Base-by-base conservation (phyloP, 2,113 vertebrate species). In the Mus pahari region DNA sequence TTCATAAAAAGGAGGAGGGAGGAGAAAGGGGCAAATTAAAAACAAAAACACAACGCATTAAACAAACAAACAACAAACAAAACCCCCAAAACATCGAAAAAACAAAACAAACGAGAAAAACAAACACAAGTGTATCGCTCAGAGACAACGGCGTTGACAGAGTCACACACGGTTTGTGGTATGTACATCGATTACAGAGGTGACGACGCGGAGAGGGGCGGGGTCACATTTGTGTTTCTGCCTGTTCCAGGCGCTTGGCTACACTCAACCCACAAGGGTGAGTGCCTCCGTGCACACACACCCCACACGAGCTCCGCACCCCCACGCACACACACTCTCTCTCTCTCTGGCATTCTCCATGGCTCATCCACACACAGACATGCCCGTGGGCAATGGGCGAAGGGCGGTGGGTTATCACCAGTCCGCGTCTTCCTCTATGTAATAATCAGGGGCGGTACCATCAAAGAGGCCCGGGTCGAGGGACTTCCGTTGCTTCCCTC, bases 381-480 rank as follows among this genome's bases (percentile, higher is more conserved):
- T 82, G 95, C 95, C 97, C 62, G 94, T 20, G 81, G 92, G 75
- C 84, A 13, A 82, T 90, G 70, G 97, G 94, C 89, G 19, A 58
- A 36, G 86, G 96, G 96, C 45, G 95, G 97, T 88, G 95, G 92
- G 89, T 39, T 94, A 99, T 99, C 99, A 99, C 99, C 99, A 99
- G 99, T 99, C 99, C 97, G 99, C 99, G 19, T 99, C 99, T 98
- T 99, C 99, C 98, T 99, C 99, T 98, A 99, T 99, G 99, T 99
- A 99, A 99, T 99, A 99, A 99, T 99, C 99, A 68, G 99, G 99
- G 98, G 99, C 98, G 96, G 99, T 99, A 99, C 99, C 99, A 97
- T 99, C 99, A 96, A 99, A 99, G 98, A 99, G 99, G 89, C 99
- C 99, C 0, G 99, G 99, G 97, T 99, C 99, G 78, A 99, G 98